Base-by-base conservation (phyloP, 2,113 vertebrate species). In the Meleagris gallopavo region DNA sequence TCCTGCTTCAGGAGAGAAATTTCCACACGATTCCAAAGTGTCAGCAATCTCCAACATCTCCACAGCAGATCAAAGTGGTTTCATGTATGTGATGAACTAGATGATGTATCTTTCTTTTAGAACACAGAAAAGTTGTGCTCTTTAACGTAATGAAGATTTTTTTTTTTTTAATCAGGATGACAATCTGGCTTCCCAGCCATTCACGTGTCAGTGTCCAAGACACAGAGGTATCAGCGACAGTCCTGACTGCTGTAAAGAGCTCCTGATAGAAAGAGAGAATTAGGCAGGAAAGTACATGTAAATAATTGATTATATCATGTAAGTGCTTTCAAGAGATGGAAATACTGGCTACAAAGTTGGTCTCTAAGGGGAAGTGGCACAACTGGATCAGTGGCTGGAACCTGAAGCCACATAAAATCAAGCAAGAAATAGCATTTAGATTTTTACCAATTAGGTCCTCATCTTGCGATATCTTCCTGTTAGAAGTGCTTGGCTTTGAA, bases 301-400 rank as follows among this genome's bases (percentile, higher is more conserved):
- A 84, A 90, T 87, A 84, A 72, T 92, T 92, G 55, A 78, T 64
- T 78, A 40, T 8, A 75, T 58, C 52, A 71, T 60, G 34, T 57
- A 82, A 94, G 64, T 40, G 13, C 46, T 91, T 89, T 86, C 46
- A 89, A 65, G 27, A 89, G 74, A 62, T 78, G 24, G 46, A 81
- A 86, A 94, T 64, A 36, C 15, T 54, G 62, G 55, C 40, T 62
- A 48, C 2, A 4, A 15, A 58, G 86, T 5, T 70, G 27, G 17
- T 89, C 8, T 70, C 1, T n/a, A 9, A 58, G 71, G 65, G 50
- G 57, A 89, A 89, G 87, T 2, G 3, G 45, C 52, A n/a, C n/a
- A 69, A 34, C 22, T 54, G 50, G 32, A 41, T 78, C 38, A 45
- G 19, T 41, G 41, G 3, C 76, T 94, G 83, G 29, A 86, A 88